These are phyloP conservation scores for Muscina levida DNA, from an alignment of 2,888 invertebrate species.

Conservation along the genomic window DNA sequence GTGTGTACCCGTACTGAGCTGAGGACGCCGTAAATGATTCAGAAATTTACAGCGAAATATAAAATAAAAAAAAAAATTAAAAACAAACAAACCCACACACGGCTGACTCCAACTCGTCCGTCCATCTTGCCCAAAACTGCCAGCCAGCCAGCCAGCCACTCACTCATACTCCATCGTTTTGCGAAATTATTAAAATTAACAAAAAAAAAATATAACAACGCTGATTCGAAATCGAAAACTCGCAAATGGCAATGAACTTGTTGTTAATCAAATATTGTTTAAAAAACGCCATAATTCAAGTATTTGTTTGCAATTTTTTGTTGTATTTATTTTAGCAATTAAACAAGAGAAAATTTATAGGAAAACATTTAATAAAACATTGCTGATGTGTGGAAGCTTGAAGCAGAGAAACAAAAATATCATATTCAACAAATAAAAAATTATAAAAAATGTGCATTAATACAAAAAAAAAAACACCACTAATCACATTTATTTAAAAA, in stretches of 20 bases:
- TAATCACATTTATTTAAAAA: too few species aligned
- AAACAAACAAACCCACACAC: background rate
- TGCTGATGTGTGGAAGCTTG: too few species aligned
- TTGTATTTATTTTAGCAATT: background rate
- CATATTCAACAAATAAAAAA: too few species aligned
- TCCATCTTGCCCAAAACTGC: background rate
- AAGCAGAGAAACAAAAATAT: too few species aligned
- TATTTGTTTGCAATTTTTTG: background rate
- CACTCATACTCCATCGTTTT: background rate
- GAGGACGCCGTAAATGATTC: too few species aligned
- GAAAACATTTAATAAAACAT: constrained; percentile 12
- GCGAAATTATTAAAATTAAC: constrained; percentile 31
- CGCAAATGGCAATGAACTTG: constrained; percentile 61
- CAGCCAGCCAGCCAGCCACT: background rate
- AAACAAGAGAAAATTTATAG: background rate
- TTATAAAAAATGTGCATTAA: too few species aligned
- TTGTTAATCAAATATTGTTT: constrained; percentile 1
- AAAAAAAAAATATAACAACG: constrained; percentile 24
- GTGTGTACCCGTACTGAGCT: too few species aligned
- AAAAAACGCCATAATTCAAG: constrained; percentile 16
- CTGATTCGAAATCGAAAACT: constrained; percentile 57
- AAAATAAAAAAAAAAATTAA: constrained; percentile 14
- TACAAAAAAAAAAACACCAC: too few species aligned
- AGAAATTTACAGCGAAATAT: constrained; percentile 19
- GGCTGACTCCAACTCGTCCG: background rate